A percentile compares a stretch with the other conserved stretches of the same genome.
These are phyloP conservation scores for Solenopsis invicta DNA, from an alignment of 1,140 invertebrate genomes.

Conservation along the genomic window DNA sequence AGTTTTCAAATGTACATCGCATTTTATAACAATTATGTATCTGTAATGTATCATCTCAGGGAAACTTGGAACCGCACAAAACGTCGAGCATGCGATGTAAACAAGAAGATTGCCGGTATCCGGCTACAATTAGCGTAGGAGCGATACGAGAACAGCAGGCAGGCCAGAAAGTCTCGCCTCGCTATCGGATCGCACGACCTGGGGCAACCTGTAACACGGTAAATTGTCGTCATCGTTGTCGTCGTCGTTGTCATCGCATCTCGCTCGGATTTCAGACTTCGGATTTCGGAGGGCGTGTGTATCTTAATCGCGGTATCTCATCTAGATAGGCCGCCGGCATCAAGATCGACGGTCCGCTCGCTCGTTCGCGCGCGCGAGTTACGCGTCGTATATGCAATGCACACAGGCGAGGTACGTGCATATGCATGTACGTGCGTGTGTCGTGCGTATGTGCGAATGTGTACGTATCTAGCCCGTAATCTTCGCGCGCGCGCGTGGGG, in stretches of 20 bases:
- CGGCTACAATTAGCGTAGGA: conserved; percentile 35
- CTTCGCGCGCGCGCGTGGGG: conserved; percentile 59
- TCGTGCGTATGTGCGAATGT: background rate
- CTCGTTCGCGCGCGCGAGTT: conserved; percentile 51
- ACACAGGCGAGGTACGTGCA: background rate
- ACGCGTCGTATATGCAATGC: conserved; percentile 5
- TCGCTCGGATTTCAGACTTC: conserved; percentile 82
- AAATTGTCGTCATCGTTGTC: conserved; percentile 59
- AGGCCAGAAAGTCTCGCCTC: conserved; percentile 40
- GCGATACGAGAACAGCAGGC: conserved; percentile 25
- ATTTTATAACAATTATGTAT: background rate
- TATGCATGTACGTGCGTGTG: background rate
- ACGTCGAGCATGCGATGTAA: conserved; percentile 27
- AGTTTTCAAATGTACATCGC: background rate
- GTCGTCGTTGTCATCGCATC: conserved; percentile 67
- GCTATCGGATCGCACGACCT: conserved; percentile 78
- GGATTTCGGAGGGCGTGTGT: conserved; percentile 82
- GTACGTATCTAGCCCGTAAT: conserved; percentile 50
- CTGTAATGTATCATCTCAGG: background rate
- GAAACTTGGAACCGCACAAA: background rate
- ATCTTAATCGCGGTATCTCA: conserved; percentile 86
- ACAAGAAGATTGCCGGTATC: conserved; percentile 52
- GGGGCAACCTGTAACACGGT: conserved; percentile 81
- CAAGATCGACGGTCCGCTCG: conserved; percentile 81
- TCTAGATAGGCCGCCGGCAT: conserved; percentile 84